Conservation (phyloP, 2,113 vertebrate species). For the Macrotus californicus region DNA sequence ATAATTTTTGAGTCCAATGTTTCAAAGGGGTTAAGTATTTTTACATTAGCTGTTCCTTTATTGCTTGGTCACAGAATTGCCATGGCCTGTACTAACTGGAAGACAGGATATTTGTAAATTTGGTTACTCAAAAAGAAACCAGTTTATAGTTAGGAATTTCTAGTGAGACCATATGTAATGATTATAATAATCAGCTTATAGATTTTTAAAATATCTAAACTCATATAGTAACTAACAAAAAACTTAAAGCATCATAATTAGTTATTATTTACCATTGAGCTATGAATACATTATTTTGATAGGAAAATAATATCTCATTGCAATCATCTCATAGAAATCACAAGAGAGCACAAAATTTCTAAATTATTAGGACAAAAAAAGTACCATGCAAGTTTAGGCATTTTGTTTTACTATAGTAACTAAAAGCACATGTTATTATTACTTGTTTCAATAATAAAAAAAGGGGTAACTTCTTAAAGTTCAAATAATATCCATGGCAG, state of each 20-base stretch:
- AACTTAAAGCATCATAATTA: background rate
- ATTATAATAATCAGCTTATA: conserved; percentile 3
- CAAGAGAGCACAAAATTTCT: background rate
- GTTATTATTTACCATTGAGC: background rate
- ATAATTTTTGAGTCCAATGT: background rate
- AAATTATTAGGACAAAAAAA: background rate
- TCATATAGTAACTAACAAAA: background rate
- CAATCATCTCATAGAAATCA: background rate
- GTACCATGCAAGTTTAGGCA: background rate
- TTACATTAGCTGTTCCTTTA: background rate
- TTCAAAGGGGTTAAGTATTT: background rate
- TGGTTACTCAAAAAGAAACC: conserved; percentile 9
- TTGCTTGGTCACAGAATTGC: background rate
- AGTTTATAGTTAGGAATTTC: background rate
- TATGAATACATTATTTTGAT: background rate
- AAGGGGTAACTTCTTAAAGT: background rate
- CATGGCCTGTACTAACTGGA: background rate
- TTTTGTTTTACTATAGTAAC: background rate
- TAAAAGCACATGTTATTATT: background rate
- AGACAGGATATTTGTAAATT: background rate
- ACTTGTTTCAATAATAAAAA: background rate
- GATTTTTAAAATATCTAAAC: background rate
- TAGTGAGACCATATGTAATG: background rate
- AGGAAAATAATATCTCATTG: conserved; percentile 24
- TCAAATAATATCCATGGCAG: background rate